Conservation (phyloP, 2,113 vertebrate species). For the Ia io region DNA sequence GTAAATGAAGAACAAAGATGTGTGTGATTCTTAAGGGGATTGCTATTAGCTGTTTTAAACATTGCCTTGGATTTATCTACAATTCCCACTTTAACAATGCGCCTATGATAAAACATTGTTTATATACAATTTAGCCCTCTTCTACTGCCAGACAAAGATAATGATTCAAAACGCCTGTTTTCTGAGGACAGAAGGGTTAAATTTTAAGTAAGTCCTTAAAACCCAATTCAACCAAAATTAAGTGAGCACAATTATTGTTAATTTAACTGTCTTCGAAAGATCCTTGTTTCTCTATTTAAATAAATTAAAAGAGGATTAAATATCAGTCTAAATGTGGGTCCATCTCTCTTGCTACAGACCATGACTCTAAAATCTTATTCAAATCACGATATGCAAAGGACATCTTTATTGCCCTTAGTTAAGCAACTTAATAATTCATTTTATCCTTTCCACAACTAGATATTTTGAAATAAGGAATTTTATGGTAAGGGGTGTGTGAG, state of each 20-base stretch:
- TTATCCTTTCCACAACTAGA: not conserved
- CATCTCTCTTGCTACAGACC: not conserved
- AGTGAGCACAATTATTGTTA: not conserved
- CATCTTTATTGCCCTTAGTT: not conserved
- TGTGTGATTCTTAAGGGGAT: not conserved
- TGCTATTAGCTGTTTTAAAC: not conserved
- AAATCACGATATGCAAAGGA: conserved; percentile 5
- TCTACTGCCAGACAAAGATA: conserved; percentile 17
- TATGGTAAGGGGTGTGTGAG: not conserved
- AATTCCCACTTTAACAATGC: not conserved
- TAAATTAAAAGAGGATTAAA: conserved; percentile 15
- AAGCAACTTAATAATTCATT: not conserved
- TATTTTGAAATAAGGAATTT: not conserved
- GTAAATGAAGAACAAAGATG: not conserved
- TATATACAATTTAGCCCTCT: conserved; percentile 3
- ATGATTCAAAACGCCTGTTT: conserved; percentile 21
- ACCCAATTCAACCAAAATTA: not conserved
- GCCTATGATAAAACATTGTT: not conserved
- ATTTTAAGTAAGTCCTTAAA: conserved; percentile 54
- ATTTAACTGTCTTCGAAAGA: conserved; percentile 11
- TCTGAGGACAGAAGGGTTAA: not conserved
- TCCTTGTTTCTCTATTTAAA: not conserved
- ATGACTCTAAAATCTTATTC: not conserved
- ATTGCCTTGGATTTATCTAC: conserved; percentile 22
- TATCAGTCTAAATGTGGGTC: not conserved